phyloP scores from a whole-genome alignment of 2,113 vertebrate genomes.

The Macrotus californicus region DNA sequence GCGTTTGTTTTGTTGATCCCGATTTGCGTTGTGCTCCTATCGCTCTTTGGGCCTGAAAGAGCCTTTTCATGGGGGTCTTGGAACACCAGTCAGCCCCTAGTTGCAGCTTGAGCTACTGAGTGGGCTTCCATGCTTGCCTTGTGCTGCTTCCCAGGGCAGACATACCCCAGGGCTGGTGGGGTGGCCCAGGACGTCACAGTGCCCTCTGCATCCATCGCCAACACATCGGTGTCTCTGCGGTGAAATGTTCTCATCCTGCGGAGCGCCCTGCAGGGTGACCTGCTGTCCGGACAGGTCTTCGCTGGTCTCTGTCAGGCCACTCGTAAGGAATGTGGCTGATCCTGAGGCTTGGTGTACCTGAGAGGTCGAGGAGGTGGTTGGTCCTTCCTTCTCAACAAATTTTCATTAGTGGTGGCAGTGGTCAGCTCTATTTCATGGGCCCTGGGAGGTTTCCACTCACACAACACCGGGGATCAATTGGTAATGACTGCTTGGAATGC shows the following conservation, averaged over 20 bases:
- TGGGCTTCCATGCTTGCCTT: not conserved
- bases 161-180: not conserved
- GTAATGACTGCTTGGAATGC: not conserved
- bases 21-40: not conserved
- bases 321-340: not conserved
- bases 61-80: conserved; percentile 29
- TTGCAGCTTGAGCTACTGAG: conserved; percentile 36
- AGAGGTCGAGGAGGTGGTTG: not conserved
- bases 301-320: not conserved
- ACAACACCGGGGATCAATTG: too few relatives aligned
- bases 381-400: not conserved
- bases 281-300: not conserved
- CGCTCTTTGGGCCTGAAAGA: conserved; percentile 20
- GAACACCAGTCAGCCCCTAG: not conserved
- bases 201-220: not conserved
- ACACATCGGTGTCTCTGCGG: not conserved
- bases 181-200: not conserved
- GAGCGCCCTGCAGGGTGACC: not conserved
- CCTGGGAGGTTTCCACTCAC: not conserved
- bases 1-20: not conserved
- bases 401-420: rapidly evolving
- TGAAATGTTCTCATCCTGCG: not conserved
- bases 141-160: not conserved
- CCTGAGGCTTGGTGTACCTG: not conserved
- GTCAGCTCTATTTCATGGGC: not conserved